Percentiles rank a stretch among this genome's conserved stretches.
These are phyloP conservation scores for Propithecus perrieri DNA, from an alignment of 2,797 vertebrate genomes.

Conservation along the genomic window DNA sequence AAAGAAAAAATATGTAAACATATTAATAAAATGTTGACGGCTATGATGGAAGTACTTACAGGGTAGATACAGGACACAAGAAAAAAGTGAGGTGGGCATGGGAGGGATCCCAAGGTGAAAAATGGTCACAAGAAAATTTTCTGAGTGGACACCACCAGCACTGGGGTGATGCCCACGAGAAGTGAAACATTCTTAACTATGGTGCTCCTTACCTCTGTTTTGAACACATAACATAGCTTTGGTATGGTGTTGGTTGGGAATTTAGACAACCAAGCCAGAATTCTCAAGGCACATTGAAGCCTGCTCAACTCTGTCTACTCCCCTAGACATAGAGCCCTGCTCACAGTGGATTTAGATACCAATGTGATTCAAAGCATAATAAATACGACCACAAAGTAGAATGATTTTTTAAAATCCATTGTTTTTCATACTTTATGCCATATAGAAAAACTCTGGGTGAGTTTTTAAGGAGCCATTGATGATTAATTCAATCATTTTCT, in stretches of 20 bases:
- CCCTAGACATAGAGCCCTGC: neutral
- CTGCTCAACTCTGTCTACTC: neutral
- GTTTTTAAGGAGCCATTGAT: neutral
- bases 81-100: neutral
- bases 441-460: neutral
- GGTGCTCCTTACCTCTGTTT: neutral
- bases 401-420: neutral
- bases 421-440: neutral
- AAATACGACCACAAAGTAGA: neutral
- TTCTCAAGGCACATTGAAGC: neutral
- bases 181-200: neutral
- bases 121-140: neutral
- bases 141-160: neutral
- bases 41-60: neutral
- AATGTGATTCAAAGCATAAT: neutral
- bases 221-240: neutral
- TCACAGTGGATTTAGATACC: neutral
- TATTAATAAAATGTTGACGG: neutral
- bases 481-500: slow-evolving; percentile 23
- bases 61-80: neutral
- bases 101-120: neutral
- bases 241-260: neutral
- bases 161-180: neutral
- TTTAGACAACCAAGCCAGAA: neutral
- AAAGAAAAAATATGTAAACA: neutral